A percentile compares a stretch with the other conserved stretches of the same genome.
These are phyloP conservation scores for Lanius collurio DNA, from an alignment of 2,113 vertebrate genomes.

Conservation along the genomic window DNA sequence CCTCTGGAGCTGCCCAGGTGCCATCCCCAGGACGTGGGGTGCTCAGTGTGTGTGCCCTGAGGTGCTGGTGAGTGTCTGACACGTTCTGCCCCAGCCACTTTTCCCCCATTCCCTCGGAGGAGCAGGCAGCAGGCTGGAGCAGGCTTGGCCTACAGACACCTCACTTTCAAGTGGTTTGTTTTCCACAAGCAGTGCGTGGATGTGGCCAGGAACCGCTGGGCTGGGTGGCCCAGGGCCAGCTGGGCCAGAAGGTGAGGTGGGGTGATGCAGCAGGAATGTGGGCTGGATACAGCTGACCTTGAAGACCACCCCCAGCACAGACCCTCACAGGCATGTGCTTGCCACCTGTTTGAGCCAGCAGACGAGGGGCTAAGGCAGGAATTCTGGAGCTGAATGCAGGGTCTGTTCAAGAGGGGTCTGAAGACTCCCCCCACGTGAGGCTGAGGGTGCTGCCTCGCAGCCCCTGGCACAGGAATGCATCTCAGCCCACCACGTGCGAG, in stretches of 20 bases:
- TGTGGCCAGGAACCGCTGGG: not conserved
- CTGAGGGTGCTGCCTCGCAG: not conserved
- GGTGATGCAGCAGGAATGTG: not conserved
- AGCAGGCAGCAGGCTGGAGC: not conserved
- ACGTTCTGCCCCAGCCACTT: not conserved
- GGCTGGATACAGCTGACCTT: conserved; percentile 3
- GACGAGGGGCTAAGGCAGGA: not conserved
- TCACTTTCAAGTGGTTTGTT: not conserved
- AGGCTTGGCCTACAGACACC: accelerated
- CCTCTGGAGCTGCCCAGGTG: accelerated
- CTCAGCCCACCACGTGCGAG: not conserved
- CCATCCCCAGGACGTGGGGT: accelerated
- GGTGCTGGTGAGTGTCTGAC: not conserved
- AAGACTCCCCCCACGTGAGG: not conserved
- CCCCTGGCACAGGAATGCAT: not conserved
- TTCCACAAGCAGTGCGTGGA: accelerated
- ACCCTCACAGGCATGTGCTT: not conserved
- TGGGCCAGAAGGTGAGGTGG: not conserved
- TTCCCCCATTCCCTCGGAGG: not conserved
- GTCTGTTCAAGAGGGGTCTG: not conserved
- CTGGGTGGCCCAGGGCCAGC: not conserved
- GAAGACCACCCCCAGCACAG: not conserved
- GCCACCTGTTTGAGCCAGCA: conserved; percentile 48
- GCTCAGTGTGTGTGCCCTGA: accelerated
- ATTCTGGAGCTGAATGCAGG: conserved; percentile 32